Percentiles rank a stretch among this genome's conserved stretches.
Conservation (phyloP, 2,113 vertebrate genomes). For the Myxocyprinus asiaticus region DNA sequence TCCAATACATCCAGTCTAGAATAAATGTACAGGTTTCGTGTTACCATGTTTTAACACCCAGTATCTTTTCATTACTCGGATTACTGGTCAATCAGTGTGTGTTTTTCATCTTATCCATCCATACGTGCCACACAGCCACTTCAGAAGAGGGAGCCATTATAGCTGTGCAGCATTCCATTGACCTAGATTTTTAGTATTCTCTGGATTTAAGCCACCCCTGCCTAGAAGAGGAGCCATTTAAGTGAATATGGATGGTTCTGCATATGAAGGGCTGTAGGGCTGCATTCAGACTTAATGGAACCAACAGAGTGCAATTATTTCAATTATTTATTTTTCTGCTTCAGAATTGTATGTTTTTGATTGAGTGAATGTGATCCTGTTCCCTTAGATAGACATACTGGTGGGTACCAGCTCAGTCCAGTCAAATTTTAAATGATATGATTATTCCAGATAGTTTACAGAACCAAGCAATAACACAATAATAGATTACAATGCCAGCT, state of each 20-base stretch:
- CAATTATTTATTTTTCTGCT: constrained; percentile 14
- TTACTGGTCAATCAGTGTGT: constrained; percentile 2
- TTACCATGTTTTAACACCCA: no score
- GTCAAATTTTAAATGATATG: background rate
- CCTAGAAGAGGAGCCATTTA: constrained; percentile 47
- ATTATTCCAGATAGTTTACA: no score
- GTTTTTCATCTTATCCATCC: constrained; percentile 8
- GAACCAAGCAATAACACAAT: background rate
- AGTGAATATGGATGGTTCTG: constrained; percentile 31
- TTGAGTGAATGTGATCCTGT: background rate
- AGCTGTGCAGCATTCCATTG: constrained; percentile 54
- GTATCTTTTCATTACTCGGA: background rate
- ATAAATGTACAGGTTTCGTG: no score
- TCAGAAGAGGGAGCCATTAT: constrained; percentile 53
- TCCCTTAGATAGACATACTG: background rate
- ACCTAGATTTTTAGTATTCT: constrained; percentile 55
- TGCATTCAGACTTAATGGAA: background rate
- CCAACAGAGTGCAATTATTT: background rate
- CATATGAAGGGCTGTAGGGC: background rate
- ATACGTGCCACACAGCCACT: constrained; percentile 42
- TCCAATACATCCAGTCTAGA: no score
- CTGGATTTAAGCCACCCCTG: constrained; percentile 59
- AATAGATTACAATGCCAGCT: constrained; percentile 1
- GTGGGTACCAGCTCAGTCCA: background rate
- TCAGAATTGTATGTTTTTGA: background rate